Percentiles rank a stretch among this genome's conserved stretches.
Evolutionary conservation across 2,797 vertebrate species (phyloP).

Genomic region (Gallirallus australis): DNA sequence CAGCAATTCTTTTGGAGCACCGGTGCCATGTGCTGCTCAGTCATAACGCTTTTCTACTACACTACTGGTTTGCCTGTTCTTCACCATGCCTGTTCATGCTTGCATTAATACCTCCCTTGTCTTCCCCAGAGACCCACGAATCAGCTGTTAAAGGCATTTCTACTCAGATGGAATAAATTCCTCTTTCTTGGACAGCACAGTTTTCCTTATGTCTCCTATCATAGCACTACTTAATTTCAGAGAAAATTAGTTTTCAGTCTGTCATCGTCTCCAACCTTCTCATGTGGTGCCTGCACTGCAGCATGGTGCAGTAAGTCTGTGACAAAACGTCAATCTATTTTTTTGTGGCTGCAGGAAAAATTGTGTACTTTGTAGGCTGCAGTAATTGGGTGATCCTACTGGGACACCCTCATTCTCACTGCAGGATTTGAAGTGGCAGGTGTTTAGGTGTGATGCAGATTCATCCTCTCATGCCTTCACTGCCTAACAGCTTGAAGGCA

Average conservation of each 20-base stretch:
- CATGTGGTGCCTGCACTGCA: neutral
- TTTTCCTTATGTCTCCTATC: neutral
- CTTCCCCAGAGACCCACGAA: neutral
- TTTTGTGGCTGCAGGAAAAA: neutral
- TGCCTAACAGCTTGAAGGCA: constrained; percentile 45
- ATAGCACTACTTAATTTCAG: neutral
- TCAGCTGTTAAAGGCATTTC: neutral
- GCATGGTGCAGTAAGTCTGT: neutral
- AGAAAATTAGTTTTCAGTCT: neutral
- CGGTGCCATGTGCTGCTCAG: neutral
- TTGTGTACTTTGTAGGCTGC: neutral
- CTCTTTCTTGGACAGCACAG: neutral
- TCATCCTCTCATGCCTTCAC: constrained; percentile 10
- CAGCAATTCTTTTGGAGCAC: neutral
- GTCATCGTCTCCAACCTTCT: neutral
- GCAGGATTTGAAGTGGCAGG: constrained; percentile 55
- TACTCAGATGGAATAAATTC: neutral
- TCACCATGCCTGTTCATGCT: neutral
- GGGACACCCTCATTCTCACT: constrained; percentile 26
- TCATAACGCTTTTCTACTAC: neutral
- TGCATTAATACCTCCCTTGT: neutral
- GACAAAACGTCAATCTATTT: neutral
- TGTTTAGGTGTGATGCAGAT: constrained; percentile 58
- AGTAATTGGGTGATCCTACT: constrained; percentile 38
- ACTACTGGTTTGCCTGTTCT: neutral